phyloP scores from a whole-genome alignment of 2,797 vertebrate species.

The Neopelma chrysocephalum region DNA sequence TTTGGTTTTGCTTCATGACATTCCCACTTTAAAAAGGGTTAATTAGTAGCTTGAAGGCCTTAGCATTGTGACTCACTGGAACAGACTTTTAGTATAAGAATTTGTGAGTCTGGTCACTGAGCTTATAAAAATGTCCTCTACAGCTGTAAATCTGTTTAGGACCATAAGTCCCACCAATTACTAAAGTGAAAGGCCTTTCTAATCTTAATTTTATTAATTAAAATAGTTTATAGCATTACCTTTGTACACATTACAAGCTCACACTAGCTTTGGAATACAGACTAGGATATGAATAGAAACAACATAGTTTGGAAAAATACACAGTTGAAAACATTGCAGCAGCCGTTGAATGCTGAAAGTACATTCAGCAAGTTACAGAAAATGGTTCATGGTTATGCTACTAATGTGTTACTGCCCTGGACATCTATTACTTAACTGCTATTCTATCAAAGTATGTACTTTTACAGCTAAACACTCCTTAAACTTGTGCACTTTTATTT shows the following conservation, averaged over 20 bases:
- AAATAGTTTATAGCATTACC: background rate
- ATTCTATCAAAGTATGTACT: background rate
- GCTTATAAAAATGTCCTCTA: fast-evolving
- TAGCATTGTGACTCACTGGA: background rate
- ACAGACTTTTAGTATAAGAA: background rate
- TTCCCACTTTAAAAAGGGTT: background rate
- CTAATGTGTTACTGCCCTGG: background rate
- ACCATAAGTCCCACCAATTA: fast-evolving
- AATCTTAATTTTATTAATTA: background rate
- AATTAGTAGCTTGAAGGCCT: background rate
- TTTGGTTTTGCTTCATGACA: background rate
- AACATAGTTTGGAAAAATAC: background rate
- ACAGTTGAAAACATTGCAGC: background rate
- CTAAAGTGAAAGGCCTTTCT: background rate
- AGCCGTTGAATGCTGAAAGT: background rate
- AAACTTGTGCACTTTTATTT: background rate
- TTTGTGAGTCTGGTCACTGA: background rate
- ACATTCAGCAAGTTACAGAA: background rate
- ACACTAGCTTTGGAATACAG: background rate
- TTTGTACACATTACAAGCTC: background rate
- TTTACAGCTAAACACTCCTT: background rate
- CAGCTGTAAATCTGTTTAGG: background rate
- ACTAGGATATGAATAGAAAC: background rate
- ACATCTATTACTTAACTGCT: background rate
- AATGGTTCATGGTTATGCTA: background rate